These are phyloP conservation scores for Silurus lanzhouensis DNA, from an alignment of 2,797 vertebrate species.

Conservation along the genomic window DNA sequence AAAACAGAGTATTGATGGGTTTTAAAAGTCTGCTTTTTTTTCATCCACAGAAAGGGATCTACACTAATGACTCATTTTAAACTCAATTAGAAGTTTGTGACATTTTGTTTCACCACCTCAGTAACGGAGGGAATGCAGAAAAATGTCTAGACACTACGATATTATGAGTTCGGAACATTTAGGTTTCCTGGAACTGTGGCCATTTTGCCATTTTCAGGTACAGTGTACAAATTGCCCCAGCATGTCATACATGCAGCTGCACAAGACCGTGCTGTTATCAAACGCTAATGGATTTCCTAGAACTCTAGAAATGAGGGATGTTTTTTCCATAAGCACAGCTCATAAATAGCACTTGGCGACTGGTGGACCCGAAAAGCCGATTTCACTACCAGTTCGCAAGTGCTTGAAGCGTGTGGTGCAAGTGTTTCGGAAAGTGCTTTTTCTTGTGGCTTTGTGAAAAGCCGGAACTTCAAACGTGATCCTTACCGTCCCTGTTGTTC, in stretches of 20 bases:
- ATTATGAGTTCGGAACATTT: not conserved
- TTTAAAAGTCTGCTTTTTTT: no score
- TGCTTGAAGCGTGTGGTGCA: not conserved
- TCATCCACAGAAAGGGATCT: no score
- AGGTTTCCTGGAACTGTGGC: constrained; percentile 3
- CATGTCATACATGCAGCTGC: not conserved
- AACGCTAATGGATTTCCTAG: constrained; percentile 44
- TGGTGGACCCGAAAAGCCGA: not conserved
- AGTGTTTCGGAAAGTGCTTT: no score
- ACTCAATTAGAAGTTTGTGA: no score
- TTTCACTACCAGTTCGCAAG: not conserved
- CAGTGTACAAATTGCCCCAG: not conserved
- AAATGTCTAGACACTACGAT: not conserved
- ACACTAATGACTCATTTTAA: no score
- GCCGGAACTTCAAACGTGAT: no score
- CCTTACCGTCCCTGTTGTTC: no score
- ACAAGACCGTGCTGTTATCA: constrained; percentile 16
- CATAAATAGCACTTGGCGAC: constrained; percentile 16
- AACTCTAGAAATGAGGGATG: constrained; percentile 23
- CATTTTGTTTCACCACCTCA: no score
- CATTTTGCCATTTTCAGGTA: constrained; percentile 12
- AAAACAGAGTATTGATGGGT: no score
- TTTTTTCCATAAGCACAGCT: constrained; percentile 37
- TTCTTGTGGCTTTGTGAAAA: no score
- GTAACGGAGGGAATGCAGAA: not conserved